Evolutionary conservation across 1,140 invertebrate species (phyloP).

Genomic region (Drosophila hydei): DNA sequence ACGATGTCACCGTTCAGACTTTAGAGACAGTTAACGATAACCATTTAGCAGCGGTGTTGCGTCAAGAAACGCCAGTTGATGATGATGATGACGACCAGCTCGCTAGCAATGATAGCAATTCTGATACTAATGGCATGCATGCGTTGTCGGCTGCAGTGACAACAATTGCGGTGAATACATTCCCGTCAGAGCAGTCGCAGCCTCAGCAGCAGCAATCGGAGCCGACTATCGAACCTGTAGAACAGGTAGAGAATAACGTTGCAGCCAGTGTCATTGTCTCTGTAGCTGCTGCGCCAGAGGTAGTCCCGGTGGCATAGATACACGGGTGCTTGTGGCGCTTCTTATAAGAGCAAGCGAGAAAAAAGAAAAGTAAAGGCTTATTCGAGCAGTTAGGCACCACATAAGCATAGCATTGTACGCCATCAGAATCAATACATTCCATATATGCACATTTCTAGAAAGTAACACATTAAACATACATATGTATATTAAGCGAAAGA

Average conservation of each 20-base stretch:
- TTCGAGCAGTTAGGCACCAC: constrained; percentile 23
- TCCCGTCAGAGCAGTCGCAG: constrained; percentile 30
- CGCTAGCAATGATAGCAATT: constrained; percentile 35
- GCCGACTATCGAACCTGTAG: constrained; percentile 72
- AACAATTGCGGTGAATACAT: constrained; percentile 71
- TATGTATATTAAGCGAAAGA: constrained; percentile 25
- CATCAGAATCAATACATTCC: constrained; percentile 52
- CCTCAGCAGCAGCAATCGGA: constrained; percentile 37
- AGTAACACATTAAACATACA: constrained; percentile 15
- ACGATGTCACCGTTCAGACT: constrained; percentile 35
- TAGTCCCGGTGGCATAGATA: constrained; percentile 70
- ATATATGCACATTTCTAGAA: constrained; percentile 50
- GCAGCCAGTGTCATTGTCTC: constrained; percentile 63
- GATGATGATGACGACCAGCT: constrained; percentile 52
- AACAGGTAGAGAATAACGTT: constrained; percentile 81
- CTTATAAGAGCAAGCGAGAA: constrained; percentile 32
- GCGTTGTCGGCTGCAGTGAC: constrained; percentile 62
- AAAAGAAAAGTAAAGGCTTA: constrained; percentile 40
- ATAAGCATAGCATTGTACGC: constrained; percentile 55
- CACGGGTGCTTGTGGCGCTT: constrained; percentile 19
- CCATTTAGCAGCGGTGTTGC: constrained; percentile 70
- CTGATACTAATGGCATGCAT: constrained; percentile 64
- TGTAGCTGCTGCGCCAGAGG: constrained; percentile 52
- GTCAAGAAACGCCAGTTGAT: constrained; percentile 79
- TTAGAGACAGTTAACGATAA: constrained; percentile 60